These are phyloP conservation scores for Grammomys dolichurus DNA, from an alignment of 2,113 vertebrate genomes.

Conservation along the genomic window DNA sequence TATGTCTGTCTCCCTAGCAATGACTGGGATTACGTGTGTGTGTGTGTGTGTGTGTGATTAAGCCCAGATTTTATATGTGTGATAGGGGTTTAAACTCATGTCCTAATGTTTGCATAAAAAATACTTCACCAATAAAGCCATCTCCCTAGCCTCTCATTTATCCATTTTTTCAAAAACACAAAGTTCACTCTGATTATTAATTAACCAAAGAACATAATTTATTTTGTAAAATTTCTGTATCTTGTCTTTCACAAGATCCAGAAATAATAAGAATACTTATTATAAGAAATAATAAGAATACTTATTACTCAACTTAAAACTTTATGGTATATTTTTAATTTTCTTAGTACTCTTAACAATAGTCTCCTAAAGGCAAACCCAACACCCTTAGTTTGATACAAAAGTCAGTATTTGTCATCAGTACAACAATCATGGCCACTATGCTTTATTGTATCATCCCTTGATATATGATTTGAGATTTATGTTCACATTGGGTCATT, in stretches of 20 bases:
- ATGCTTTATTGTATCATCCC: not conserved
- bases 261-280: too few species aligned
- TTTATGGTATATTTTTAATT: not conserved
- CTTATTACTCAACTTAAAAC: not conserved
- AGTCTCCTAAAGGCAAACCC: not conserved
- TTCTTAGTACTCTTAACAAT: not conserved
- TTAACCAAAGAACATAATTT: conserved; percentile 17
- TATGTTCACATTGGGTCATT: conserved; percentile 9
- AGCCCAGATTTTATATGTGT: too few species aligned
- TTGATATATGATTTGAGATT: conserved; percentile 18
- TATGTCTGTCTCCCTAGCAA: not conserved
- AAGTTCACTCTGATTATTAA: conserved; percentile 15
- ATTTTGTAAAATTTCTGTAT: not conserved
- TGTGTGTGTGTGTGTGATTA: not conserved
- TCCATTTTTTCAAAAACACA: conserved; percentile 27
- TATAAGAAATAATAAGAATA: too few species aligned
- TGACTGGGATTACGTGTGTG: too few species aligned
- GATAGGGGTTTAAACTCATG: not conserved
- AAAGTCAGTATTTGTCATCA: not conserved
- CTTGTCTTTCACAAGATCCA: not conserved
- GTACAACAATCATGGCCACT: not conserved
- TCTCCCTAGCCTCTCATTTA: not conserved
- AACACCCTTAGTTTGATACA: conserved; percentile 22
- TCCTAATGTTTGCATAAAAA: not conserved
- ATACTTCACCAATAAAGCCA: not conserved